These are phyloP conservation scores for Chloebia gouldiae DNA, from an alignment of 2,113 vertebrate species.

Conservation along the genomic window DNA sequence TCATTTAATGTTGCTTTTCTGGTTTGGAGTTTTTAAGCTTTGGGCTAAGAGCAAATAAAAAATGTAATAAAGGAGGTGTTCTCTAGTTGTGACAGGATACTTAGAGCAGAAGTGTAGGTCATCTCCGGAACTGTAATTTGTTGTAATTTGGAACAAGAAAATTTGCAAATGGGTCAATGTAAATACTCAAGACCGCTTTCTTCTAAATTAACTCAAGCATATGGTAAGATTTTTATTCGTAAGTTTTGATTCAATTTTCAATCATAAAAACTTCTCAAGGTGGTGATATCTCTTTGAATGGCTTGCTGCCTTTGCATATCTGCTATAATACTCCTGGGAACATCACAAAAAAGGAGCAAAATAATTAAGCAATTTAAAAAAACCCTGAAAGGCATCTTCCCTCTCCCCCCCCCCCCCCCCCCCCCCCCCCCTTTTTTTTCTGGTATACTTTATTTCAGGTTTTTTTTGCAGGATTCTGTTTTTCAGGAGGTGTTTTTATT, in stretches of 20 bases:
- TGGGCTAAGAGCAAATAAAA: not conserved
- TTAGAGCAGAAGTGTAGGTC: not conserved
- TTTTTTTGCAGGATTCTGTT: not conserved
- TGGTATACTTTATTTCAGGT: not conserved
- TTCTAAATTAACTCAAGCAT: not conserved
- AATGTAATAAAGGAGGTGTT: not conserved
- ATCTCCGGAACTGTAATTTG: not conserved
- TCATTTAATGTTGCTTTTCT: not conserved
- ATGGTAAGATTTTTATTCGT: not conserved
- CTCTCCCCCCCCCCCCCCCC: no score
- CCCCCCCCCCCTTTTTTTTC: not conserved
- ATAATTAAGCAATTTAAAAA: not conserved
- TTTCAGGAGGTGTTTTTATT: not conserved
- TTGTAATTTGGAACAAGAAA: not conserved
- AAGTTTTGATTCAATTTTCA: not conserved
- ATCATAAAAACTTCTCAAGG: not conserved
- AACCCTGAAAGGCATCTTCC: not conserved
- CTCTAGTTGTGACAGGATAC: not conserved
- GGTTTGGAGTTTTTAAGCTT: not conserved
- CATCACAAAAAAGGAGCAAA: not conserved
- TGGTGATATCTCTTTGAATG: not conserved
- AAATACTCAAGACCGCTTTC: not conserved
- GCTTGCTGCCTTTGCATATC: not conserved
- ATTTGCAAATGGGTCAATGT: not conserved
- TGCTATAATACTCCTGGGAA: not conserved